Conservation (phyloP, 2,888 invertebrate genomes). For the Falcaria lacertinaria region DNA sequence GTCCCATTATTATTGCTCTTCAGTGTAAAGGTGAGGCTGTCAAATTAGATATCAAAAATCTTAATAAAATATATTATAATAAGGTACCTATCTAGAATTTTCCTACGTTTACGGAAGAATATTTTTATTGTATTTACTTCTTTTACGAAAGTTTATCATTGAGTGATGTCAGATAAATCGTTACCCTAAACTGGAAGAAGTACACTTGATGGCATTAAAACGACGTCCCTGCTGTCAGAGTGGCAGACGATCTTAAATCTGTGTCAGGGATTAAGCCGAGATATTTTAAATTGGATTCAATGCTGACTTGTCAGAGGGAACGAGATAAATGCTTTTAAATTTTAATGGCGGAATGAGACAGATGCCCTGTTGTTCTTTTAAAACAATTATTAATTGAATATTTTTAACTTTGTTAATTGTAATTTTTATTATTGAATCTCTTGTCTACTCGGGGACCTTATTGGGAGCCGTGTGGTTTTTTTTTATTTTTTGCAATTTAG, state of each 20-base stretch:
- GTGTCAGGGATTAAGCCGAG: neutral
- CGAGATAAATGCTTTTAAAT: neutral
- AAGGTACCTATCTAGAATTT: too few relatives aligned
- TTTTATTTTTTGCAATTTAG: too few relatives aligned
- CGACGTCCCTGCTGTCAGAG: constrained; percentile 10
- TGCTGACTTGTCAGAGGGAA: neutral
- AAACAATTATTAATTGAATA: neutral
- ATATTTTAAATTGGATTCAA: neutral
- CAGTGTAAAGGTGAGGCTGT: too few relatives aligned
- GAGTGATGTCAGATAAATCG: neutral
- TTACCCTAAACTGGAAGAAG: neutral
- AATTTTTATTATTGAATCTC: too few relatives aligned
- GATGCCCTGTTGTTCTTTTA: neutral
- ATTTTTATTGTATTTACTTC: neutral
- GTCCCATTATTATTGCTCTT: too few relatives aligned
- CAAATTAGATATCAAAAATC: too few relatives aligned
- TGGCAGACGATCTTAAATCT: constrained; percentile 15
- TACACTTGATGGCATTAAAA: constrained; percentile 10
- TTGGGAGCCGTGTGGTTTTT: too few relatives aligned
- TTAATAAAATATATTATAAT: too few relatives aligned
- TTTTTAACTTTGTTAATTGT: too few relatives aligned
- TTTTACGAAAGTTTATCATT: neutral
- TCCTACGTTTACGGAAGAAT: too few relatives aligned
- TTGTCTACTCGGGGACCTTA: too few relatives aligned
- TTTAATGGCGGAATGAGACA: neutral